A percentile compares a stretch with the other conserved stretches of the same genome.
Conservation (phyloP, 2,113 vertebrate species). For the Calypte anna region DNA sequence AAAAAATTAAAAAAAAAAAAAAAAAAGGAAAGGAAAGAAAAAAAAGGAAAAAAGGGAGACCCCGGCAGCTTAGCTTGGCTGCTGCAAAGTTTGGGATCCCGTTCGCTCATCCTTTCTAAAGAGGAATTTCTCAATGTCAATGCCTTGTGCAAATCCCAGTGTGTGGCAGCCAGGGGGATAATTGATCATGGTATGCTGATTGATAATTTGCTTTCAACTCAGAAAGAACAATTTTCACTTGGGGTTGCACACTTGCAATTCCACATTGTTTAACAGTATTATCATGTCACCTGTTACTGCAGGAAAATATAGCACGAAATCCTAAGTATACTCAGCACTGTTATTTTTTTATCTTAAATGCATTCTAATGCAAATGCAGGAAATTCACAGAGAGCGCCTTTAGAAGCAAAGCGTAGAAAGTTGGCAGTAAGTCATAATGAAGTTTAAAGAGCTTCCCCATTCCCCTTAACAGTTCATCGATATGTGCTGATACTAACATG, state of each 20-base stretch:
- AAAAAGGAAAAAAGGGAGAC: neutral
- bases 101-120: conserved; percentile 64
- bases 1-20: neutral
- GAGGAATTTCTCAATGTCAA: conserved; percentile 73
- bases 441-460: conserved; percentile 69
- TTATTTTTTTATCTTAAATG: conserved; percentile 71
- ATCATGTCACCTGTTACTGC: conserved; percentile 82
- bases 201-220: conserved; percentile 80
- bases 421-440: conserved; percentile 71
- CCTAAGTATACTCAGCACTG: conserved; percentile 60
- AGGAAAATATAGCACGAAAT: conserved; percentile 71
- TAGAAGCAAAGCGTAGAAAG: conserved; percentile 75
- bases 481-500: conserved; percentile 37
- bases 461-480: conserved; percentile 26
- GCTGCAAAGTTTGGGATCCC: conserved; percentile 79
- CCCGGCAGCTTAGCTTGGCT: conserved; percentile 39
- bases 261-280: conserved; percentile 71
- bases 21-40: neutral
- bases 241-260: conserved; percentile 75
- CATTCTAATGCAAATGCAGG: conserved; percentile 80
- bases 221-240: conserved; percentile 77
- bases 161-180: conserved; percentile 73
- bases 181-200: conserved; percentile 78
- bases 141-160: conserved; percentile 63
- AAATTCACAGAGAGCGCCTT: conserved; percentile 67